Conservation (phyloP, 2,797 vertebrate genomes). For the Gymnothorax reevesii region DNA sequence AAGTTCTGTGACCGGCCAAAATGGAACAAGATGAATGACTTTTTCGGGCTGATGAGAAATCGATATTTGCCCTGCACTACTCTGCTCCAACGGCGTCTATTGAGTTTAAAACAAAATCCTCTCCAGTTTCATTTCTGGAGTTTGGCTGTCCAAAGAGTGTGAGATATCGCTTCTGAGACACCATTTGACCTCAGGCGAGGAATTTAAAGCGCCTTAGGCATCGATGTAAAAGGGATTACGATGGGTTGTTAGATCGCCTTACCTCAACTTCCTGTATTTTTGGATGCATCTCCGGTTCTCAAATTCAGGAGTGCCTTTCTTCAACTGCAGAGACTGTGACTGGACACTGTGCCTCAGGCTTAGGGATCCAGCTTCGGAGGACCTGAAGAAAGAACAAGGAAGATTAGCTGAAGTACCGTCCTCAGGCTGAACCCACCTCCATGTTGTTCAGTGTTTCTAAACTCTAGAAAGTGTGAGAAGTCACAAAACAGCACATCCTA, state of each 20-base stretch:
- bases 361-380: background rate
- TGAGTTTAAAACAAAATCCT: slow-evolving; percentile 10
- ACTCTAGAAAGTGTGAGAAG: background rate
- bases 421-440: background rate
- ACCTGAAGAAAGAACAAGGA: background rate
- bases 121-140: background rate
- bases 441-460: background rate
- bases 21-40: slow-evolving; percentile 3
- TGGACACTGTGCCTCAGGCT: background rate
- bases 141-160: background rate
- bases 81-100: slow-evolving; percentile 23
- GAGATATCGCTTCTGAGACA: background rate
- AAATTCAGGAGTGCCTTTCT: background rate
- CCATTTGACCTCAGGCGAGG: background rate
- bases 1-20: background rate
- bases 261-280: background rate
- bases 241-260: background rate
- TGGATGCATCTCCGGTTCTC: background rate
- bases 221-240: slow-evolving; percentile 31
- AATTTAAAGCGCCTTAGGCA: background rate
- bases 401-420: background rate
- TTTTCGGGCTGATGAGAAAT: slow-evolving; percentile 1
- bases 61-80: background rate
- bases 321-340: background rate
- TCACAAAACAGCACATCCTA: background rate